Base-by-base conservation (phyloP, 2,888 invertebrate genomes). In the Tetrapedia diversipes region DNA sequence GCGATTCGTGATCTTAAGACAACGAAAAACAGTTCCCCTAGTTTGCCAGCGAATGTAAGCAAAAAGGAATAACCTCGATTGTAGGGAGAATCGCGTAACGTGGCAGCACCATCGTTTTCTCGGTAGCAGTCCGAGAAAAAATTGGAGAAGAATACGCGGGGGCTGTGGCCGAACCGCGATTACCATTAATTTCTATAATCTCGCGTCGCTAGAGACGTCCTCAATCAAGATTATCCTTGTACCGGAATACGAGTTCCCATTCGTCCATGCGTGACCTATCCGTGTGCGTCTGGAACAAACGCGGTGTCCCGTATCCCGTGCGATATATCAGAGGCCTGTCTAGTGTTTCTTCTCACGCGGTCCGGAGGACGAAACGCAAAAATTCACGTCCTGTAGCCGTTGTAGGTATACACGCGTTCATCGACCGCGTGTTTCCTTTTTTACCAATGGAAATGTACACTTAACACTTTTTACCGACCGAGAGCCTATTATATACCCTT, bases 251-350 rank as follows among this genome's bases (percentile, higher is more conserved):
- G 77, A 83, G 81, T 84, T 85, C 86, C 64, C 86, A 85, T 77
- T 84, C 86, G 86, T 84, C 84, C 87, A 87, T 87, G 87, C 87
- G 82, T 86, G 76, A 64, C 65, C 69, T 81, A 81, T 86, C 75
- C 69, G 49, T 77, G 66, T 39, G 27, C n/a, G 54, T 37, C 72
- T 73, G 71, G 60, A 67, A 80, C 73, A 66, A 71, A 79, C 60
- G 51, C 56, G 65, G 84, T 77, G 67, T 81, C 77, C 67, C 69
- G 68, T 84, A 83, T 74, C 81, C 79, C 78, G 63, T 66, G 75
- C 82, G 87, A 87, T 86, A 85, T 84, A 87, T 87, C 87, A 81
- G 78, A 81, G 71, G 63, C 47, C 78, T 76, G 85, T 82, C 85
- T 81, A 79, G 78, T 80, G 80, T 84, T 83, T 83, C 86, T 85